These are phyloP conservation scores for Scarus forsteni DNA, from an alignment of 2,797 vertebrate genomes.

Conservation along the genomic window DNA sequence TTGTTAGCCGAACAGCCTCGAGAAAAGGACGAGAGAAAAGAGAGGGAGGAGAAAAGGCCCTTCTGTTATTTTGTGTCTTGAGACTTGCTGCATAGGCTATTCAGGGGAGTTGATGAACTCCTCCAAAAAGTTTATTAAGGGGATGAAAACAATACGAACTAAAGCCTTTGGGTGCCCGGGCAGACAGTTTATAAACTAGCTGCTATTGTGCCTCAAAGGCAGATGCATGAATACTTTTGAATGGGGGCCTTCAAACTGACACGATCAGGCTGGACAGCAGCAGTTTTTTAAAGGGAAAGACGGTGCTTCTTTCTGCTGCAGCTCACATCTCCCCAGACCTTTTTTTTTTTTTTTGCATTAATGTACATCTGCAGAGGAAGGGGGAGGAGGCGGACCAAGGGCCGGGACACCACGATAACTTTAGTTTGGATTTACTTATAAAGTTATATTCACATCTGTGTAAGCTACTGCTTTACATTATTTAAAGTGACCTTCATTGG, in stretches of 20 bases:
- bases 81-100: constrained; percentile 95
- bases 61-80: constrained; percentile 93
- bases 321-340: constrained; percentile 78
- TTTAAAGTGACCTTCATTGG: too few relatives aligned
- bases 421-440: constrained; percentile 28
- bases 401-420: constrained; percentile 43
- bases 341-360: constrained; percentile 85
- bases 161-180: constrained; percentile 91
- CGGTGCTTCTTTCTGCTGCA: constrained; percentile 81
- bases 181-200: constrained; percentile 97
- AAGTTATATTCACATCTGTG: background rate
- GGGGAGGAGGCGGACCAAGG: constrained; percentile 44
- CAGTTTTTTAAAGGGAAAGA: constrained; percentile 89
- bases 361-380: constrained; percentile 87
- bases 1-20: constrained; percentile 83
- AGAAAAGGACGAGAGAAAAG: constrained; percentile 80
- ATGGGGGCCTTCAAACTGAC: constrained; percentile 96
- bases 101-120: constrained; percentile 99
- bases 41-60: constrained; percentile 85
- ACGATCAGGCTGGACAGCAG: constrained; percentile 98
- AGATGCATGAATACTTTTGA: constrained; percentile 98
- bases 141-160: constrained; percentile 92
- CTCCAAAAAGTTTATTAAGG: constrained; percentile 99
- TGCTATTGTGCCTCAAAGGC: constrained; percentile 94
- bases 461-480: too few relatives aligned